Evolutionary conservation across 1,140 invertebrate species (phyloP).

Genomic region (Magallana ariakensis): DNA sequence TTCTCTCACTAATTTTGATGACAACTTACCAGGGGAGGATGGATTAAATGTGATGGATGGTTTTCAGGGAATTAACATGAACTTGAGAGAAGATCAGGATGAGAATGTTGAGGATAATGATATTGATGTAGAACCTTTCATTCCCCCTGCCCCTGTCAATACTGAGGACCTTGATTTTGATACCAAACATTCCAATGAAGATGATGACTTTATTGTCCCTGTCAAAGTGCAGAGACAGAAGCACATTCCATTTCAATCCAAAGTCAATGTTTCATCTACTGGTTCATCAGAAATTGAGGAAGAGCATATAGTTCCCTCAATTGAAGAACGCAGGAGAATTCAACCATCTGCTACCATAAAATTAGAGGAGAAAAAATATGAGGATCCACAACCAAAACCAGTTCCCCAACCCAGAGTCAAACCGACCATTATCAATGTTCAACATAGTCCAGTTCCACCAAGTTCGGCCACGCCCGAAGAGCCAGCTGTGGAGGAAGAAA

Average conservation of each 20-base stretch:
- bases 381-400: constrained; percentile 2
- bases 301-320: constrained; percentile 15
- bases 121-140: neutral
- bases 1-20: constrained; percentile 49
- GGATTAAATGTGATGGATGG: neutral
- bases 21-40: neutral
- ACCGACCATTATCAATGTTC: neutral
- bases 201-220: constrained; percentile 40
- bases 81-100: neutral
- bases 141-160: constrained; percentile 27
- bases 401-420: constrained; percentile 23
- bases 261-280: neutral
- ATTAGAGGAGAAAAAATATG: neutral
- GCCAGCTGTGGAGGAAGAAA: constrained; percentile 50
- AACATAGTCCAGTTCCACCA: neutral
- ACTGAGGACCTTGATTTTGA: constrained; percentile 12
- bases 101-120: constrained; percentile 38
- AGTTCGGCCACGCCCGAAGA: neutral
- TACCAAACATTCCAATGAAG: neutral
- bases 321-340: neutral
- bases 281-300: constrained; percentile 8
- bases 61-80: constrained; percentile 21
- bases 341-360: neutral
- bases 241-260: constrained; percentile 12
- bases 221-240: neutral